Evolutionary conservation across 2,797 vertebrate genomes (phyloP).

Genomic region (Parotocinclus haroldoi): DNA sequence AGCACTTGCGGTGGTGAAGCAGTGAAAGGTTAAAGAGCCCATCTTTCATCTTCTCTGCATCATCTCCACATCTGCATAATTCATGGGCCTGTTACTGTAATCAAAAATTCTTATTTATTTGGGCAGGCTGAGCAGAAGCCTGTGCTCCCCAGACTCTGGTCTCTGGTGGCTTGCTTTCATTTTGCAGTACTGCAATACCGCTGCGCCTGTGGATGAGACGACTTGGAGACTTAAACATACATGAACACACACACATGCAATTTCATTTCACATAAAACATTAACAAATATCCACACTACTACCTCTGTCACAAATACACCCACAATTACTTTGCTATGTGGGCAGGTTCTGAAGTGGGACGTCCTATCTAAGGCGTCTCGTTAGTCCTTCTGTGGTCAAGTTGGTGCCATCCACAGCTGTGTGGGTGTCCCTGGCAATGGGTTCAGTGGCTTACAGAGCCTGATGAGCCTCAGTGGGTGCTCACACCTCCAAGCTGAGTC

Average conservation of each 20-base stretch:
- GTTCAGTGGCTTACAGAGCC: slow-evolving; percentile 3
- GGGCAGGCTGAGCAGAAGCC: slow-evolving; percentile 50
- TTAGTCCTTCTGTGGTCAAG: not conserved
- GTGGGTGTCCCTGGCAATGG: slow-evolving; percentile 19
- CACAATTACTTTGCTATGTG: slow-evolving; percentile 30
- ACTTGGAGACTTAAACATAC: slow-evolving; percentile 7
- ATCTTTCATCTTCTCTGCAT: slow-evolving; percentile 79
- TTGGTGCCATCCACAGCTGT: slow-evolving; percentile 18
- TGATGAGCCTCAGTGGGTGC: slow-evolving; percentile 27
- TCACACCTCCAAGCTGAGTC: slow-evolving; percentile 22
- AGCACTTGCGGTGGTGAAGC: slow-evolving; percentile 71
- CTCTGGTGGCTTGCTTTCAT: slow-evolving; percentile 35
- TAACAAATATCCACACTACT: slow-evolving; percentile 1
- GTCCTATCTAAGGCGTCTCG: slow-evolving; percentile 7
- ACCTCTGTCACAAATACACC: not conserved
- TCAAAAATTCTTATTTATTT: slow-evolving; percentile 84
- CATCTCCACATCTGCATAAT: slow-evolving; percentile 76
- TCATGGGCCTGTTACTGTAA: slow-evolving; percentile 80
- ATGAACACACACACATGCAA: slow-evolving; percentile 12
- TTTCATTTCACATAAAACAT: not conserved
- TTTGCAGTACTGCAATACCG: slow-evolving; percentile 13
- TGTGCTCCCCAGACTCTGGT: slow-evolving; percentile 25
- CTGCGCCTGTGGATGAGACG: slow-evolving; percentile 17
- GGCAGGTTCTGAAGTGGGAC: slow-evolving; percentile 8
- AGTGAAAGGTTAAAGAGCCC: slow-evolving; percentile 74